Evolutionary conservation across 1,140 invertebrate genomes (phyloP).

Genomic region (Probaryconus sp.): DNA sequence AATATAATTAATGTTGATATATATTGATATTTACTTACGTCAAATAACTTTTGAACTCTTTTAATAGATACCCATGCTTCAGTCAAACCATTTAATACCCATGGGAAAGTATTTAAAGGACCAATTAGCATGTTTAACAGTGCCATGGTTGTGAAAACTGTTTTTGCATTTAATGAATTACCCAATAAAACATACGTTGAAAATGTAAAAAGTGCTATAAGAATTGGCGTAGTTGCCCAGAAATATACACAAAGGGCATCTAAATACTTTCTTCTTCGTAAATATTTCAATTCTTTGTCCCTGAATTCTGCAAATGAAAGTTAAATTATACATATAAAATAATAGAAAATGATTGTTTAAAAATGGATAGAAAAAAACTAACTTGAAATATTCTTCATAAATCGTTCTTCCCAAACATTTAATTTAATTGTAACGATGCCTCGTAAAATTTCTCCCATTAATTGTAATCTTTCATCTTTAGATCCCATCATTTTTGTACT

Average conservation of each 20-base stretch:
- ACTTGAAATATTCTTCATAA: conserved; percentile 80
- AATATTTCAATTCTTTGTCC: conserved; percentile 85
- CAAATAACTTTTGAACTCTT: conserved; percentile 86
- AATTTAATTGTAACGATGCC: conserved; percentile 95
- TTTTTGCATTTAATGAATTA: conserved; percentile 89
- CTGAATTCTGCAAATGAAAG: conserved; percentile 79
- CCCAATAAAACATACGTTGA: conserved; percentile 91
- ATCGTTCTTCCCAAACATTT: conserved; percentile 95
- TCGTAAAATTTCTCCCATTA: conserved; percentile 92
- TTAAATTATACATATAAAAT: conserved; percentile 32
- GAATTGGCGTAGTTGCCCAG: conserved; percentile 98
- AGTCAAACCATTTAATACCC: conserved; percentile 97
- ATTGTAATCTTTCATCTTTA: conserved; percentile 94
- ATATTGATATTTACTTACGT: conserved; percentile 81
- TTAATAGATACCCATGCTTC: conserved; percentile 95
- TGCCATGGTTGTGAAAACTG: conserved; percentile 96
- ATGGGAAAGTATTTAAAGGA: conserved; percentile 98
- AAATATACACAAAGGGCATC: conserved; percentile 99
- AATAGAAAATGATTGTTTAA: conserved; percentile 5
- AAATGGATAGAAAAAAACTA: conserved; percentile 53
- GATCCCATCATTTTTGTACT: conserved; percentile 93
- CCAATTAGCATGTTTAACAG: conserved; percentile 97
- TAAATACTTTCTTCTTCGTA: conserved; percentile 94
- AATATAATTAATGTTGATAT: no score
- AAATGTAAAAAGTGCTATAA: conserved; percentile 96